These are phyloP conservation scores for Margarornis squamiger DNA, from an alignment of 2,797 vertebrate genomes.

Conservation along the genomic window DNA sequence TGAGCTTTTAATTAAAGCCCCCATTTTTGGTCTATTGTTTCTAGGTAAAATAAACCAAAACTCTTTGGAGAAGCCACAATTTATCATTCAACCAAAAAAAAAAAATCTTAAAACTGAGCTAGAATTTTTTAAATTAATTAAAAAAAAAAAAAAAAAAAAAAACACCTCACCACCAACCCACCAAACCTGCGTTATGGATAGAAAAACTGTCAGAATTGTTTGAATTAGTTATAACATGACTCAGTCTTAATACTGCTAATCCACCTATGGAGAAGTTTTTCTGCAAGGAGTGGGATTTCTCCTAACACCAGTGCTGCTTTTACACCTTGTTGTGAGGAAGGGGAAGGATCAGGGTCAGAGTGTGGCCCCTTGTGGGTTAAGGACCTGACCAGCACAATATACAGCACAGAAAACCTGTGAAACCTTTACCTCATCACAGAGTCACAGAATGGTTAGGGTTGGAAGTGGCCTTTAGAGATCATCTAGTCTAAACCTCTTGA, in stretches of 20 bases:
- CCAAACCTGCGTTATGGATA: background rate
- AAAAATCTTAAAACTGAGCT: background rate
- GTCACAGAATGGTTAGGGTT: background rate
- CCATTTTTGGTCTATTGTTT: background rate
- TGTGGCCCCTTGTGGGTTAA: background rate
- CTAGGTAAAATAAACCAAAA: background rate
- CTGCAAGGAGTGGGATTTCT: background rate
- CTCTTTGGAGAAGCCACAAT: background rate
- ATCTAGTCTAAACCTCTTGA: background rate
- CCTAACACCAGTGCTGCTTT: background rate
- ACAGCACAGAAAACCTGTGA: background rate
- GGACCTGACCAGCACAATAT: background rate
- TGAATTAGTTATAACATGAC: background rate
- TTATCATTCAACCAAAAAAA: background rate
- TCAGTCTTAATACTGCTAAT: background rate
- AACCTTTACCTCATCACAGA: background rate
- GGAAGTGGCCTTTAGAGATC: background rate
- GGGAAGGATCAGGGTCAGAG: background rate
- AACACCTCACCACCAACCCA: no score
- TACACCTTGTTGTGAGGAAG: background rate
- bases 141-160: background rate
- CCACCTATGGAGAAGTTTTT: background rate
- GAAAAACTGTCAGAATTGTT: background rate
- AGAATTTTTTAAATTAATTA: background rate
- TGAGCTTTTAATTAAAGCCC: fast-evolving